phyloP scores from a whole-genome alignment of 2,113 vertebrate genomes.

The Solea solea region DNA sequence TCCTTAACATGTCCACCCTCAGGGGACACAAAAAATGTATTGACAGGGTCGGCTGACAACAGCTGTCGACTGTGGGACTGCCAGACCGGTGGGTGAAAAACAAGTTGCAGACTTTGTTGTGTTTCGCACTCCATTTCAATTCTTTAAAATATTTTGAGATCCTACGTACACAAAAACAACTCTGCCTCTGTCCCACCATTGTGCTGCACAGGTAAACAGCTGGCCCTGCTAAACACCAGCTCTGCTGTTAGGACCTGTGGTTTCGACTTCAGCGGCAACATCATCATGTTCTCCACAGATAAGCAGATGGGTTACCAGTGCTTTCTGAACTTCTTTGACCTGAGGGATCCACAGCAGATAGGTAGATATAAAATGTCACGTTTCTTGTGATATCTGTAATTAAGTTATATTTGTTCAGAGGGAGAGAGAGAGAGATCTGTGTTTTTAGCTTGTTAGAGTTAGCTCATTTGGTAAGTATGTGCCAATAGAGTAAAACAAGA shows the following conservation, averaged over 20 bases:
- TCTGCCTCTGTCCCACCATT: background rate
- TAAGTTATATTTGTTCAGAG: too few species aligned
- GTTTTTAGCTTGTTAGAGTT: too few species aligned
- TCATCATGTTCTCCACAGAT: slow-evolving; percentile 99
- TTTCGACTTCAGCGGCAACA: slow-evolving; percentile 98
- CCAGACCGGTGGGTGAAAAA: slow-evolving; percentile 86
- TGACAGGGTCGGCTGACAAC: slow-evolving; percentile 97
- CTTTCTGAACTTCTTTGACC: slow-evolving; percentile 93
- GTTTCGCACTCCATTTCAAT: background rate
- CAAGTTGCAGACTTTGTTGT: background rate
- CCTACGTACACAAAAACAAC: background rate
- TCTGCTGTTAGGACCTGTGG: slow-evolving; percentile 95
- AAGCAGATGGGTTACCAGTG: slow-evolving; percentile 99
- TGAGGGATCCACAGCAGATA: slow-evolving; percentile 91
- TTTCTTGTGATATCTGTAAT: too few species aligned
- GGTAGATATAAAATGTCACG: slow-evolving; percentile 72
- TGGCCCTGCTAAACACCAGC: slow-evolving; percentile 92
- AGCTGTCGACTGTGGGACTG: slow-evolving; percentile 98
- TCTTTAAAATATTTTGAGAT: background rate
- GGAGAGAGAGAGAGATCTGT: too few species aligned
- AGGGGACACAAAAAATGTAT: slow-evolving; percentile 97
- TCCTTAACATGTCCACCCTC: slow-evolving; percentile 44
- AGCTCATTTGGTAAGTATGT: too few species aligned
- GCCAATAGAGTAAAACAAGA: too few species aligned
- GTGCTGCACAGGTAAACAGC: slow-evolving; percentile 88